Evolutionary conservation across 1,140 invertebrate species (phyloP).

Genomic region (Panulirus ornatus): DNA sequence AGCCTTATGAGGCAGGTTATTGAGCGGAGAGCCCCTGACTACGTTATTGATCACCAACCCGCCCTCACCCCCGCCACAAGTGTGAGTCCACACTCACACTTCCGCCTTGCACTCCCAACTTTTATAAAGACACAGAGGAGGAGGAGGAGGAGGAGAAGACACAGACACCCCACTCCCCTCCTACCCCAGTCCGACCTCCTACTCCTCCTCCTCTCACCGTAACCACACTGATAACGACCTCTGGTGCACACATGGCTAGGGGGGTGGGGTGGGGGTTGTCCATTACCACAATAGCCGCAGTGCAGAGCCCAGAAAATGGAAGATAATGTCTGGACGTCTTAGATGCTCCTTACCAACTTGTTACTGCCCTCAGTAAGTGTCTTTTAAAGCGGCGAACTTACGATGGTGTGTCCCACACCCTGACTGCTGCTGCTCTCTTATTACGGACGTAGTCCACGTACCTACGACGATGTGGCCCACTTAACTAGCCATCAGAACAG

Average conservation of each 20-base stretch:
- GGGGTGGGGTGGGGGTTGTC: neutral
- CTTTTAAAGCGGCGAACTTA: too few relatives aligned
- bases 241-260: neutral
- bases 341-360: neutral
- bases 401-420: too few relatives aligned
- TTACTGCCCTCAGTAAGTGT: neutral
- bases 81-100: neutral
- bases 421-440: too few relatives aligned
- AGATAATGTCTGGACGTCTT: neutral
- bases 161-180: neutral
- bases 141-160: neutral
- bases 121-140: neutral
- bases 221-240: neutral
- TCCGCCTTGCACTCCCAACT: neutral
- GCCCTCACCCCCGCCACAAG: neutral
- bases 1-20: constrained; percentile 33
- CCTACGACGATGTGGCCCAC: too few relatives aligned
- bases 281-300: neutral
- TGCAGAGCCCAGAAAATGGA: neutral
- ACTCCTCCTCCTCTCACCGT: neutral
- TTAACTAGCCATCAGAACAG: too few relatives aligned
- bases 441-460: too few relatives aligned
- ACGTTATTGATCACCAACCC: constrained; percentile 45
- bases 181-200: too few relatives aligned
- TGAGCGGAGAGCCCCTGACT: constrained; percentile 15